These are phyloP conservation scores for Orientallactaga bullata DNA, from an alignment of 2,113 vertebrate species.

Conservation along the genomic window DNA sequence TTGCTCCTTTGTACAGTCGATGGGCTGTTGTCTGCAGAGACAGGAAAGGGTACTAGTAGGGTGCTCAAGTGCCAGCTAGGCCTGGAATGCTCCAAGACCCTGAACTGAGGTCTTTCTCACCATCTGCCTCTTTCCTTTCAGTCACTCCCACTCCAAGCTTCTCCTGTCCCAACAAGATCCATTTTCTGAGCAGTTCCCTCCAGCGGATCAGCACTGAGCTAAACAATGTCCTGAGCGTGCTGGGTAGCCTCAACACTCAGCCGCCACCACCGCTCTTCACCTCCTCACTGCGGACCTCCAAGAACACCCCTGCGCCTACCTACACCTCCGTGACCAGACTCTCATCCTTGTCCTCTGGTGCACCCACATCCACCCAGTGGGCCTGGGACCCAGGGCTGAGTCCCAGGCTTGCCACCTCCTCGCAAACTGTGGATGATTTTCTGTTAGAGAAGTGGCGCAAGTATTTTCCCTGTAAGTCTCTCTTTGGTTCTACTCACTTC, in stretches of 20 bases:
- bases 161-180: conserved; percentile 86
- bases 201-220: conserved; percentile 92
- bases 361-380: conserved; percentile 72
- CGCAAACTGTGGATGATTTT: conserved; percentile 84
- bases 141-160: conserved; percentile 11
- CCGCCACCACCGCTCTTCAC: conserved; percentile 63
- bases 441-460: conserved; percentile 90
- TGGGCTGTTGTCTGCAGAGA: neutral
- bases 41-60: rapidly evolving
- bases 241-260: conserved; percentile 86
- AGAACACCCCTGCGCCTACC: neutral
- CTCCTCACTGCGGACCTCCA: neutral
- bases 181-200: conserved; percentile 89
- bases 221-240: conserved; percentile 86
- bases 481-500: neutral
- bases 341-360: neutral
- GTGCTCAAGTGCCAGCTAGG: neutral
- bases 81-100: neutral
- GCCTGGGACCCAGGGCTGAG: conserved; percentile 75
- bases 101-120: neutral
- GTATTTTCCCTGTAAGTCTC: conserved; percentile 91
- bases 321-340: conserved; percentile 54
- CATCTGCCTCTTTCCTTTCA: conserved; percentile 18
- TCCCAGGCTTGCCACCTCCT: conserved; percentile 21
- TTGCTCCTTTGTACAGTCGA: neutral